Percentiles rank a stretch among this genome's conserved stretches.
These are phyloP conservation scores for Apotomis capreana DNA, from an alignment of 2,888 invertebrate genomes.

Conservation along the genomic window DNA sequence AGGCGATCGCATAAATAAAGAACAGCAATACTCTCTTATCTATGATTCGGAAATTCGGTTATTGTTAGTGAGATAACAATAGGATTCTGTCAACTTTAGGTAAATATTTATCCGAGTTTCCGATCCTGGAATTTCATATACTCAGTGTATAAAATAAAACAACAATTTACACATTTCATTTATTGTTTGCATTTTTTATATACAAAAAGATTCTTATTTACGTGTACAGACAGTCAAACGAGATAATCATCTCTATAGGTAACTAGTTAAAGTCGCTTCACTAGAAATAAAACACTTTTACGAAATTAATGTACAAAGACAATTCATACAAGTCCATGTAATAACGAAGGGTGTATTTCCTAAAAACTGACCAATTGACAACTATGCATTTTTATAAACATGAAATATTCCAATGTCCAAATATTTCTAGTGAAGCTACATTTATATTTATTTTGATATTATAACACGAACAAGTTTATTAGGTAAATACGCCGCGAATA, in stretches of 20 bases:
- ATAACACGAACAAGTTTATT: conserved; percentile 9
- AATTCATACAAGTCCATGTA: too few species aligned
- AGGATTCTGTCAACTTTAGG: too few species aligned
- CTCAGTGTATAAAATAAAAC: neutral
- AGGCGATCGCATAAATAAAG: too few species aligned
- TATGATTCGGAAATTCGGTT: too few species aligned
- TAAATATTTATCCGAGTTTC: too few species aligned
- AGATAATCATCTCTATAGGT: neutral
- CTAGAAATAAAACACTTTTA: neutral
- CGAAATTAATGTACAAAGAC: too few species aligned
- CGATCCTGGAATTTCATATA: too few species aligned
- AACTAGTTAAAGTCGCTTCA: neutral
- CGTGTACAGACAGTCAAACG: neutral
- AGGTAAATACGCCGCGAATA: neutral
- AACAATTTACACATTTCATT: neutral
- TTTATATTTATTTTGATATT: conserved; percentile 18
- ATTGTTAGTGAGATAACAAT: too few species aligned
- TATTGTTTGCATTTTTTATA: neutral
- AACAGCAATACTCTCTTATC: too few species aligned
- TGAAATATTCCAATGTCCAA: neutral
- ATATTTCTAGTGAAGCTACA: conserved; percentile 19
- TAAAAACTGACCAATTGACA: neutral
- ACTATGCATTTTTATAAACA: too few species aligned
- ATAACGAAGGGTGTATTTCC: neutral
- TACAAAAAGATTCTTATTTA: neutral